phyloP scores from a whole-genome alignment of 2,797 vertebrate genomes.

The Aulostomus chinensis region DNA sequence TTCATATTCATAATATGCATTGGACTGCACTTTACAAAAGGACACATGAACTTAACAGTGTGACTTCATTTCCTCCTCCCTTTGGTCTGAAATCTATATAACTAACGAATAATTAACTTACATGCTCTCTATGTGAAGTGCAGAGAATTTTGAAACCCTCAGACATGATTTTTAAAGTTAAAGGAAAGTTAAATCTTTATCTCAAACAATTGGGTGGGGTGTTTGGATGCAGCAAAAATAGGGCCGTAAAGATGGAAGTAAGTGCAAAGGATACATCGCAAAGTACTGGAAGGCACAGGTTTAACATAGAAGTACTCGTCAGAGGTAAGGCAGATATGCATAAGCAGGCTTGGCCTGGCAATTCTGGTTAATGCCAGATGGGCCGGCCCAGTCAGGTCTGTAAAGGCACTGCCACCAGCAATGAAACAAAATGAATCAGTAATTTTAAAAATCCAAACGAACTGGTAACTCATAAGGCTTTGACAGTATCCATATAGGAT shows the following conservation, averaged over 20 bases:
- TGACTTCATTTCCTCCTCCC: slow-evolving; percentile 6
- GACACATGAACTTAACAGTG: background rate
- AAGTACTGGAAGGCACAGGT: slow-evolving; percentile 1
- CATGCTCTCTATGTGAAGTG: slow-evolving; percentile 23
- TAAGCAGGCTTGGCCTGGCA: background rate
- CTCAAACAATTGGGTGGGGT: background rate
- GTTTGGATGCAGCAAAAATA: slow-evolving; percentile 26
- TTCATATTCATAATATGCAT: background rate
- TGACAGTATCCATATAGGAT: background rate
- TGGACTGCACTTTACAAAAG: background rate
- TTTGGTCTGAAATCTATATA: too few relatives aligned
- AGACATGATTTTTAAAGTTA: too few relatives aligned
- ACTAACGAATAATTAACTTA: too few relatives aligned
- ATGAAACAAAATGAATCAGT: too few relatives aligned
- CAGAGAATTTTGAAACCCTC: background rate
- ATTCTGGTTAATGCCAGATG: too few relatives aligned
- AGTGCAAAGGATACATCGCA: background rate
- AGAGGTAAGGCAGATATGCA: background rate
- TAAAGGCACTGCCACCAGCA: too few relatives aligned
- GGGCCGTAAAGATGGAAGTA: background rate
- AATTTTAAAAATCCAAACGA: too few relatives aligned
- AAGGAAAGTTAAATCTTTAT: background rate
- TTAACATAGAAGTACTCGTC: background rate
- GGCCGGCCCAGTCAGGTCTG: too few relatives aligned
- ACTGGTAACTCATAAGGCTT: too few relatives aligned